phyloP scores from a whole-genome alignment of 2,113 vertebrate species.

The Chaetodon trifascialis region DNA sequence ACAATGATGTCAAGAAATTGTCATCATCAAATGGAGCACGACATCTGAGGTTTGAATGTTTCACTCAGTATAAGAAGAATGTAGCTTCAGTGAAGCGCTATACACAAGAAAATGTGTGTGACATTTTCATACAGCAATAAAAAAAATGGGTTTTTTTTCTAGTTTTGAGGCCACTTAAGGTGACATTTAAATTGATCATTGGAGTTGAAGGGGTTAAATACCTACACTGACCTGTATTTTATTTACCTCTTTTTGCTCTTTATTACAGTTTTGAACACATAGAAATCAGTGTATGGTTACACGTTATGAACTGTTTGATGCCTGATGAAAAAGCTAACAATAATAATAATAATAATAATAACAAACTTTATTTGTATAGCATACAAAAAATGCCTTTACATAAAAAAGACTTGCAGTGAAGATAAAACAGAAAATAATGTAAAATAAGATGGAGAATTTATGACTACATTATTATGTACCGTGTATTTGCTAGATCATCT shows the following conservation, averaged over 20 bases:
- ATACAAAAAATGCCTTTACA: too few relatives aligned
- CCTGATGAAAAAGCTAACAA: neutral
- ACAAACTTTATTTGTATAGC: too few relatives aligned
- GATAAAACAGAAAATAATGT: too few relatives aligned
- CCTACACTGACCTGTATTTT: neutral
- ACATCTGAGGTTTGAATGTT: constrained; percentile 4
- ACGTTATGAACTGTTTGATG: neutral
- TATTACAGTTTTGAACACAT: neutral
- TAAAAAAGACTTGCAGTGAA: too few relatives aligned
- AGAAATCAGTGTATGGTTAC: neutral
- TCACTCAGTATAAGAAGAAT: constrained; percentile 1
- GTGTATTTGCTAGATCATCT: neutral
- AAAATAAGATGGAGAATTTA: neutral
- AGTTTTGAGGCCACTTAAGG: neutral
- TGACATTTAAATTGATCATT: neutral
- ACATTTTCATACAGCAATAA: constrained; percentile 7
- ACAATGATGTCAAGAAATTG: neutral
- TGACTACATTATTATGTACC: neutral
- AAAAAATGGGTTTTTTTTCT: neutral
- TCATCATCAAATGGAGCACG: neutral
- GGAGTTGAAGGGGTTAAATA: constrained; percentile 12
- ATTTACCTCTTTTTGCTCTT: neutral
- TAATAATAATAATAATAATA: too few relatives aligned
- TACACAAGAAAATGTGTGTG: neutral
- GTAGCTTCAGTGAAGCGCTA: constrained; percentile 79